These are phyloP conservation scores for Lucinisca nassula DNA, from an alignment of 2,888 invertebrate species.

Conservation along the genomic window DNA sequence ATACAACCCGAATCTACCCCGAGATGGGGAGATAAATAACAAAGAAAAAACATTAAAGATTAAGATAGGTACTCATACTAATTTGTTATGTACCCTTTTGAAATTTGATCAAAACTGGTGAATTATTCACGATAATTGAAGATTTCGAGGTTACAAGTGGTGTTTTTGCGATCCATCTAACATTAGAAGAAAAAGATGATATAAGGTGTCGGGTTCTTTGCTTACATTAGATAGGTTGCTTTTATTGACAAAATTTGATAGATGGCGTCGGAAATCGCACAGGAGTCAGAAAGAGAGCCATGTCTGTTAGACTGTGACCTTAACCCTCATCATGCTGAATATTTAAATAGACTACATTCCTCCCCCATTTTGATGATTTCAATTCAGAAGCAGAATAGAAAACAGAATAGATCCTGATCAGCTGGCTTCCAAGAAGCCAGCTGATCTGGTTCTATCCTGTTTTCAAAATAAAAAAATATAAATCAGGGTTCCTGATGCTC, in stretches of 20 bases:
- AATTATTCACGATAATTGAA: background rate
- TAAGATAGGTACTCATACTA: background rate
- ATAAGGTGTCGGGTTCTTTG: background rate
- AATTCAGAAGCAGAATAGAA: too few species aligned
- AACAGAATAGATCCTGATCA: too few species aligned
- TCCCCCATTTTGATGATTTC: too few species aligned
- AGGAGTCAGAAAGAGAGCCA: too few species aligned
- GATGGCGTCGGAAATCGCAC: background rate
- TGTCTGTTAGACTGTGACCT: too few species aligned
- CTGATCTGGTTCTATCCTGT: too few species aligned
- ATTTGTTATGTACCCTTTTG: slow-evolving; percentile 10
- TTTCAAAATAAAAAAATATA: too few species aligned
- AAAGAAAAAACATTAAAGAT: slow-evolving; percentile 10
- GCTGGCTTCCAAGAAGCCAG: too few species aligned
- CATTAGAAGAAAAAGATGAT: background rate
- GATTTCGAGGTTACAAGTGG: background rate
- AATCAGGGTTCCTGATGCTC: too few species aligned
- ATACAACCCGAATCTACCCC: background rate
- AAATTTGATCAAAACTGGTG: slow-evolving; percentile 5
- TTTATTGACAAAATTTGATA: background rate
- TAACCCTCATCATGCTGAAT: too few species aligned
- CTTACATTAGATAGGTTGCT: background rate
- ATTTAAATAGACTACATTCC: too few species aligned
- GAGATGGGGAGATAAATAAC: background rate
- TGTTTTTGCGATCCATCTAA: background rate